Evolutionary conservation across 2,113 vertebrate genomes (phyloP), one percentile per base, ranked within the genome.

Genomic region (Heliornis fulica): DNA sequence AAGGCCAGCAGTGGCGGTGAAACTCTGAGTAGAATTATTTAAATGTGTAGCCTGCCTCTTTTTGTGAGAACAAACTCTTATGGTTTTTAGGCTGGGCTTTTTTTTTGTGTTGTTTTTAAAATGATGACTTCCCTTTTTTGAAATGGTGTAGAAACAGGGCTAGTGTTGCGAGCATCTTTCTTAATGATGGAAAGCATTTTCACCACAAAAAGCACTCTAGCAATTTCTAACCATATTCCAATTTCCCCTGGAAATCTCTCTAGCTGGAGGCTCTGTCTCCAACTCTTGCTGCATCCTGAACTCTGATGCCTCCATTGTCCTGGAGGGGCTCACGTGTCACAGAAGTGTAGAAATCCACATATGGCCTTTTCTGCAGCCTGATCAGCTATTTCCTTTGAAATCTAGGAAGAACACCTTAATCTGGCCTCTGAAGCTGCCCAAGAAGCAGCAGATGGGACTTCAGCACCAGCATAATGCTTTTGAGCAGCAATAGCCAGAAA

Each of bases 331-430:
- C 43, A 15, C 8, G 10, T 80, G 34, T 88, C 46, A 59, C 64
- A 66, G 9, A 84, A 81, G 50, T 71, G 95, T 83, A 87, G 65
- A 93, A 81, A 94, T 87, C 83, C 83, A 93, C 80, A 95, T 94
- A 86, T 64, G 79, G 93, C 83, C 93, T 94, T 94, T 90, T 91
- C 93, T 90, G 90, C 90, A 88, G 90, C 76, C 53, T 34, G 64
- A 64, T 78, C 85, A 83, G 72, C 61, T 69, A 86, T 60, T 95
- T 95, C 90, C 94, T 96, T 96, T 93, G 83, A 96, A 96, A 94
- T 80, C 60, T 36, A 75, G 72, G 85, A 96, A 41, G 59, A 86
- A 93, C 65, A 72, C 38, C 70, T 96, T 61, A 57, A 78, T 70
- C n/a, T 80, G 63, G 70, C 13, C 61, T 85, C 75, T 70, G 79